These are phyloP conservation scores for Diplolepis rosae DNA, from an alignment of 2,888 invertebrate genomes.

Conservation along the genomic window DNA sequence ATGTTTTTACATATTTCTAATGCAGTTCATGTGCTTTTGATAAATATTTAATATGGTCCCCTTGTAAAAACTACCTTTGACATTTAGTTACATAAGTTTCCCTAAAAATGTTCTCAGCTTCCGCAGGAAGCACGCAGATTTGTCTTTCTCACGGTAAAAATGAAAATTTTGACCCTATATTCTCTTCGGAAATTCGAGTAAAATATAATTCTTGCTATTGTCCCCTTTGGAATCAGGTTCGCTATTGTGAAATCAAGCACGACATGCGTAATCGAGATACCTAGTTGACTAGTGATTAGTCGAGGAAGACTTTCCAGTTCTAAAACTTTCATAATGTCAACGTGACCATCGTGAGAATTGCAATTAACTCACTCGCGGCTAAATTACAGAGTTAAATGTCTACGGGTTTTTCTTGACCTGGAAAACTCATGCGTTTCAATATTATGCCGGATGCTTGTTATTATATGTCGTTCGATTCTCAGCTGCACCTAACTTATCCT, in stretches of 20 bases:
- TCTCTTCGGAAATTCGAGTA: not conserved
- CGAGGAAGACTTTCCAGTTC: constrained; percentile 28
- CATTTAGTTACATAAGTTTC: too few species aligned
- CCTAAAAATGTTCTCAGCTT: not conserved
- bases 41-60: too few species aligned
- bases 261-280: constrained; percentile 24
- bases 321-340: constrained; percentile 35
- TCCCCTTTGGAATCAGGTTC: constrained; percentile 10
- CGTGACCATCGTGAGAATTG: constrained; percentile 52
- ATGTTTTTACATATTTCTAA: not conserved
- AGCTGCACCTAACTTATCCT: not conserved
- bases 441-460: constrained; percentile 29
- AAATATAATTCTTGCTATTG: constrained; percentile 4
- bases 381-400: constrained; percentile 19
- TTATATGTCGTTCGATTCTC: constrained; percentile 28
- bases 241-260: not conserved
- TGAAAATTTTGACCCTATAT: not conserved
- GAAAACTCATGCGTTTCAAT: constrained; percentile 41
- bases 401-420: constrained; percentile 56
- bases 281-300: constrained; percentile 9
- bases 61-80: too few species aligned
- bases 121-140: not conserved
- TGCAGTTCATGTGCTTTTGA: too few species aligned
- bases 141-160: constrained; percentile 3
- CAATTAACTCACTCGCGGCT: constrained; percentile 38